Base-by-base conservation (phyloP, 2,113 vertebrate genomes). In the Pedionomus torquatus region DNA sequence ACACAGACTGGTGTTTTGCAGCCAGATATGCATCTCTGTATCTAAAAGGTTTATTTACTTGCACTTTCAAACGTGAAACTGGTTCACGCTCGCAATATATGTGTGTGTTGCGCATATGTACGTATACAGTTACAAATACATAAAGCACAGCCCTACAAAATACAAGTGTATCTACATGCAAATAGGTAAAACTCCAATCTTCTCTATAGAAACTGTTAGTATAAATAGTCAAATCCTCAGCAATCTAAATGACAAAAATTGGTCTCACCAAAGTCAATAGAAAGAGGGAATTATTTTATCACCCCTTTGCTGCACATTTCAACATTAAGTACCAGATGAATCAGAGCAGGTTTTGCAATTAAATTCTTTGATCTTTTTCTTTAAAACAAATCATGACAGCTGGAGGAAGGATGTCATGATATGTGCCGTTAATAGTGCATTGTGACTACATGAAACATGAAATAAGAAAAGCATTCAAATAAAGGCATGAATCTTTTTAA, bases 61-160 rank as follows among this genome's bases (percentile, higher is more conserved):
- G 41, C 28, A 66, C 23, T 89, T 94, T 35, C 30, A 75, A 4
- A 75, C 83, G 70, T 23, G 33, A 74, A 49, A 75, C 83, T 39
- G 43, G 2, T 33, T 20, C 9, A 6, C 46, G 8, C 26, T 93
- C 61, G 43, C 9, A 7, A 41, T 24, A 9, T 30, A 7, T 0
- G 0, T 64, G 8, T 54, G 31, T 23, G 43, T 25, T 48, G 35
- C 13, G 20, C 28, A 26, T 0, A 0, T 74, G 19, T 72, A n/a
- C 9, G 2, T 52, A 20, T 49, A 37, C 9, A 7, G n/a, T 11
- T 35, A 60, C 8, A 4, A 9, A 31, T 16, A n/a, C 11, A 4
- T 43, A 68, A 89, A 70, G 18, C 31, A 66, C 46, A 74, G 24
- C 12, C 46, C 30, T 58, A 43, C 5, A 21, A 72, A 90, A 70